A percentile compares a stretch with the other conserved stretches of the same genome.
These are phyloP conservation scores for Drosophila nr. perissopoda DNA, from an alignment of 2,888 invertebrate species.

Conservation along the genomic window DNA sequence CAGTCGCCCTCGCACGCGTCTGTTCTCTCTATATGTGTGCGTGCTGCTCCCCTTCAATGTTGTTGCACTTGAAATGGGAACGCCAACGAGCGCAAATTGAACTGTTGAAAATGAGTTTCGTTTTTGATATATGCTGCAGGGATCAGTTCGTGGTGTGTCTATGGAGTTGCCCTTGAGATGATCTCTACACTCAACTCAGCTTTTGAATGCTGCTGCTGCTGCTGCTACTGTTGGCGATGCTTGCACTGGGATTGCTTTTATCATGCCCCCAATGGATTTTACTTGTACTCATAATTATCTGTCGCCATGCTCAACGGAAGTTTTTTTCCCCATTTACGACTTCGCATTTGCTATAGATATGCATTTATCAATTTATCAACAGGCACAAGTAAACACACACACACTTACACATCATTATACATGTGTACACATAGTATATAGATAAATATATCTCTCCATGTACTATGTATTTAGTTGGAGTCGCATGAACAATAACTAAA, in stretches of 20 bases:
- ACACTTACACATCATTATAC: neutral
- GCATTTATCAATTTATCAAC: conserved; percentile 58
- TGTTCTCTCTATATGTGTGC: conserved; percentile 25
- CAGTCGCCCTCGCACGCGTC: conserved; percentile 56
- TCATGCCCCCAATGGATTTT: conserved; percentile 29
- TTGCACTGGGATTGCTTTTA: conserved; percentile 22
- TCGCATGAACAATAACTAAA: conserved; percentile 20
- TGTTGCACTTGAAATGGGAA: conserved; percentile 44
- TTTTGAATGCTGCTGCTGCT: conserved; percentile 22
- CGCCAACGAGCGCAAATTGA: conserved; percentile 51
- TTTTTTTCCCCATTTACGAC: conserved; percentile 44
- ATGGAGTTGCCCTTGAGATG: conserved; percentile 56
- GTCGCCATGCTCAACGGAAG: conserved; percentile 66
- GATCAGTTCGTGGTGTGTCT: conserved; percentile 4
- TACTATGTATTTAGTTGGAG: conserved; percentile 1
- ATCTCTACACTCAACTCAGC: conserved; percentile 34
- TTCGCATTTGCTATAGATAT: conserved; percentile 22
- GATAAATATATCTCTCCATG: neutral
- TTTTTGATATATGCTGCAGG: conserved; percentile 20
- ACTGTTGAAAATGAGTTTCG: conserved; percentile 49
- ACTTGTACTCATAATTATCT: conserved; percentile 57
- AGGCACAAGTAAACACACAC: conserved; percentile 26
- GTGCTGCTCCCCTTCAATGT: conserved; percentile 15
- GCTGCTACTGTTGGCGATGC: neutral
- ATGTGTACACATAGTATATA: neutral